These are phyloP conservation scores for Heteropelma amictum DNA, from an alignment of 2,888 invertebrate species.

Conservation along the genomic window DNA sequence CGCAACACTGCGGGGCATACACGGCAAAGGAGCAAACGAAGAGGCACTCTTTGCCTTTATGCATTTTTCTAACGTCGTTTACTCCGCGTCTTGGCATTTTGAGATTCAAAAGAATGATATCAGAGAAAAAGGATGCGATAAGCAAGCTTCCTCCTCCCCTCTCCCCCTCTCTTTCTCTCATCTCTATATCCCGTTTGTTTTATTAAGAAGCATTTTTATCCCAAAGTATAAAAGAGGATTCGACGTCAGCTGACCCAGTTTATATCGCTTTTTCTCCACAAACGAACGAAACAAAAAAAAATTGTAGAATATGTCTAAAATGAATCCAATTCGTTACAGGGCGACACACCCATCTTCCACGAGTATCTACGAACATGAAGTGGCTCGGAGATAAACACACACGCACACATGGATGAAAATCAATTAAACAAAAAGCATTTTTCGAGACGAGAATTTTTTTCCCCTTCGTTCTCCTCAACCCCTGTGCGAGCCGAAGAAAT, in stretches of 20 bases:
- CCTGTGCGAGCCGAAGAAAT: neutral
- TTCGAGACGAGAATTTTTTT: neutral
- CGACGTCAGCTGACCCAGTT: neutral
- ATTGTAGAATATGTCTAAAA: too few species aligned
- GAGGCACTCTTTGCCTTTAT: conserved; percentile 9
- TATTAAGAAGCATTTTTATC: neutral
- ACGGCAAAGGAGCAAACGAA: conserved; percentile 18
- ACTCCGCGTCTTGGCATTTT: conserved; percentile 9
- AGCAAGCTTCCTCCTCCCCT: too few species aligned
- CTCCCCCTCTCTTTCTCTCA: too few species aligned
- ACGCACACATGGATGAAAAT: too few species aligned
- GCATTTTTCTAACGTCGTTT: conserved; percentile 31
- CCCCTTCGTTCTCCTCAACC: neutral
- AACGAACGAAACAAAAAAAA: neutral
- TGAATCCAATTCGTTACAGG: too few species aligned
- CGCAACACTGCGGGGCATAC: conserved; percentile 12
- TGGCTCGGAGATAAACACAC: neutral
- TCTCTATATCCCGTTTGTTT: neutral
- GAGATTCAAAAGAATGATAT: neutral
- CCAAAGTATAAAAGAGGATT: neutral
- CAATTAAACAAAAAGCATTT: neutral
- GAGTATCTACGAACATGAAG: neutral
- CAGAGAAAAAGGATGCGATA: neutral
- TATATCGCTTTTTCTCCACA: neutral
- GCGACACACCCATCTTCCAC: too few species aligned